Evolutionary conservation across 2,888 invertebrate genomes (phyloP), one percentile per base, ranked within the genome.

Genomic region (Cheilosia scutellata): DNA sequence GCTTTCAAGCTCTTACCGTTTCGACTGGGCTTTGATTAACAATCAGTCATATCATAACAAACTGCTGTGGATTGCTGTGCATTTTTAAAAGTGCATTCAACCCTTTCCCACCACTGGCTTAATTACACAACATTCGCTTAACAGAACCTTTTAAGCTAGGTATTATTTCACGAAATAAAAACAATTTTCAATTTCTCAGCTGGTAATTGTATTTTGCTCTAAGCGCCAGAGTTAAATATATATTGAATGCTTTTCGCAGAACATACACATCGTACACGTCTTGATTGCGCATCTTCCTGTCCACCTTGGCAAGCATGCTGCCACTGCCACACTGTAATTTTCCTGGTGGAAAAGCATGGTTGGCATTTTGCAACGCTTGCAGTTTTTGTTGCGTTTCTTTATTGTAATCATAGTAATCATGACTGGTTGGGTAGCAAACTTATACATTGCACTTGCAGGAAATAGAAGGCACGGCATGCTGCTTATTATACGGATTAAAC

Each of bases 361-460:
- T 42, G 29, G 53, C 20, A 42, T 53, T 55, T 68, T 37, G 5
- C n/a, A 40, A 44, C 20, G n/a, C 70, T 70, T 33, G n/a, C n/a
- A 33, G 9, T n/a, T 77, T 72, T 72, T 58, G 47, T 63, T 42
- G 7, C 4, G 7, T 20, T 40, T 31, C 31, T 37, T 25, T 25
- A n/a, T 62, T 75, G 60, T 66, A 74, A 79, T 72, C 55, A 66
- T 72, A 66, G 79, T 60, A 58, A 79, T 79, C 53, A 44, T 27
- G 29, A 27, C 11, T 42, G 40, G 51, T 42, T 27, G 55, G 72
- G 40, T 27, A 63, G 78, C 25, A 58, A 63, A 57, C 40, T 51
- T 51, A 16, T 7, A 11, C 37, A 47, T 16, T 47, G 3, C 44
- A 47, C 16, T 47, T 47, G 44, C n/a, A 16, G 7, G 16, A 5